Base-by-base conservation (phyloP, 2,888 invertebrate species). In the Dicroscelio sp. region DNA sequence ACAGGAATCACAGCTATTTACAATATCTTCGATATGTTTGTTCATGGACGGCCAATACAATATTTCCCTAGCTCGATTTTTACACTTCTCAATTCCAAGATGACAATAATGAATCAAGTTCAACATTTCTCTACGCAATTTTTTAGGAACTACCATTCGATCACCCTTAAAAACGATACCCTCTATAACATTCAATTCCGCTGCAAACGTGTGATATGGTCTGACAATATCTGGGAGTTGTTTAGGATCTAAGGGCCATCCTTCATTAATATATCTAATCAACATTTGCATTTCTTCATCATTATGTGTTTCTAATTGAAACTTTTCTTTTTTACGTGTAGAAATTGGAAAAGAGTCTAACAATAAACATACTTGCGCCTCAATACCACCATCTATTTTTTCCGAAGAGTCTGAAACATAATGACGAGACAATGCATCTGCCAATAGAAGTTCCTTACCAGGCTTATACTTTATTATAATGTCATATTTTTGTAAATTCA, bases 381-480 rank as follows among this genome's bases (percentile, higher is more conserved):
- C 83, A 17, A 87, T 30, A 27, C 88, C 86, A 27, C 33, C 55
- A 71, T 90, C 80, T 65, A 38, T 31, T 76, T 31, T 14, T 20
- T 17, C 14, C 63, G 35, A 48, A 14, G 73, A 31, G 31, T 80
- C 43, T 35, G 35, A 17, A 27, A 88, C 23, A n/a, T 79, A 90
- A 17, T 94, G 87, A 43, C 95, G 90, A 4, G 95, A 95, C 31
- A 96, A 86, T 38, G 95, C 93, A 85, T 96, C 95, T 6, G 95
- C 94, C 31, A 96, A 85, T 31, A 93, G 91, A 55, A 95, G 76
- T 31, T 92, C 89, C 90, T 94, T 95, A n/a, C 95, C 95, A 0
- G 95, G 95, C 38, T 92, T 93, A 48, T 92, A 93, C 48, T 86
- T 85, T 0, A 93, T 80, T 25, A 58, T 65, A n/a, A 93, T 80